Conservation (phyloP, 2,113 vertebrate genomes). For the Rhinoptilus africanus region DNA sequence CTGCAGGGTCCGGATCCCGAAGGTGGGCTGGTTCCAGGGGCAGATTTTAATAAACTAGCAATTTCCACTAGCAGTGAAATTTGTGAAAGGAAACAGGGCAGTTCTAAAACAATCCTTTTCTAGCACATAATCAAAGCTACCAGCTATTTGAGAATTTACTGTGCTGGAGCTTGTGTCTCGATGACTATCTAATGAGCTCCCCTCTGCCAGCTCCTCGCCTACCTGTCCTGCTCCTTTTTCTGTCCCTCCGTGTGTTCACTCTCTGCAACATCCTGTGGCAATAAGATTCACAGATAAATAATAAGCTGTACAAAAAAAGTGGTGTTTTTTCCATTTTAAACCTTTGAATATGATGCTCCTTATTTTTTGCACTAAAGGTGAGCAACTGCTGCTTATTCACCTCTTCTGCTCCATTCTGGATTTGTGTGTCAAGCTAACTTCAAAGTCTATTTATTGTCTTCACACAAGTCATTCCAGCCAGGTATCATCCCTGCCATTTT, state of each 20-base stretch:
- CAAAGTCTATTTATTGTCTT: not conserved
- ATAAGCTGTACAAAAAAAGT: not conserved
- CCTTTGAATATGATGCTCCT: not conserved
- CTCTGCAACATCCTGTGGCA: not conserved
- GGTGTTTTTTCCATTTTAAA: not conserved
- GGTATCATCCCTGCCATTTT: not conserved
- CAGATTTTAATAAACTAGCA: not conserved
- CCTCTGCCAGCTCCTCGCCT: not conserved
- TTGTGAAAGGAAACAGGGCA: not conserved
- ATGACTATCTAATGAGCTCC: too few species aligned
- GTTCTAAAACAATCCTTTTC: not conserved
- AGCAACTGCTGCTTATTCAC: not conserved
- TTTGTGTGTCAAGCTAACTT: not conserved
- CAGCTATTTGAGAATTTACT: not conserved
- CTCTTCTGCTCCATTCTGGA: not conserved
- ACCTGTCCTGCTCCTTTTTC: not conserved
- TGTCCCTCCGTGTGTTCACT: fast-evolving
- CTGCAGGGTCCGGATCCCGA: not conserved
- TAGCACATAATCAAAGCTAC: not conserved
- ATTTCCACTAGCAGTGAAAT: not conserved
- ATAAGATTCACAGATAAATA: not conserved
- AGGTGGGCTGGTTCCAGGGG: not conserved
- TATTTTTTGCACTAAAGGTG: not conserved
- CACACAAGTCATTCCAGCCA: not conserved
- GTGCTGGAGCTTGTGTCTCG: not conserved